A percentile compares a stretch with the other conserved stretches of the same genome.
Conservation (phyloP, 2,797 vertebrate genomes). For the Acanthopagrus latus region DNA sequence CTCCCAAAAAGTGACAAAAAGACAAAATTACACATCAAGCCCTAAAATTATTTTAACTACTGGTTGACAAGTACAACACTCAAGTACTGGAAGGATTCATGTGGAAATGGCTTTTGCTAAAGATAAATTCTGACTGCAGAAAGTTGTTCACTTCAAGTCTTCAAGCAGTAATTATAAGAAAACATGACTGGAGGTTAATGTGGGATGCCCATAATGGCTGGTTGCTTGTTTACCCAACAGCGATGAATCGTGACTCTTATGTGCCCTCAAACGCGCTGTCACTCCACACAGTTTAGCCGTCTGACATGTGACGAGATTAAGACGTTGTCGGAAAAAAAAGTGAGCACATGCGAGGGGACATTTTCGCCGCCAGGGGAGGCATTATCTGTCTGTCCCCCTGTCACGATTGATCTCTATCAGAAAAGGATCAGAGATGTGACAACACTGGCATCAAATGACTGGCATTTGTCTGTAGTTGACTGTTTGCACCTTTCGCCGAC, state of each 20-base stretch:
- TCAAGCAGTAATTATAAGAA: constrained; percentile 27
- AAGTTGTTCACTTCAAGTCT: constrained; percentile 8
- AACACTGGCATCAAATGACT: constrained; percentile 43
- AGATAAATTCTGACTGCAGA: constrained; percentile 22
- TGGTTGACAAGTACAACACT: constrained; percentile 14
- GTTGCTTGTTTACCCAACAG: constrained; percentile 44
- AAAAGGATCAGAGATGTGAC: constrained; percentile 50
- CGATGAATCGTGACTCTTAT: constrained; percentile 26
- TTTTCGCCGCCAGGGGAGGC: constrained; percentile 43
- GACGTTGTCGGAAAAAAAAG: constrained; percentile 55
- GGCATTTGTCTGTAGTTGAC: constrained; percentile 40
- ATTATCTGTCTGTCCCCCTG: constrained; percentile 62
- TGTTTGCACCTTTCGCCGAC: constrained; percentile 27
- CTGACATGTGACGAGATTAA: constrained; percentile 60
- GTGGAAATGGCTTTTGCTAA: constrained; percentile 5
- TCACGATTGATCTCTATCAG: constrained; percentile 66
- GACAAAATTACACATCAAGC: constrained; percentile 7
- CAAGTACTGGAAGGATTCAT: constrained; percentile 6
- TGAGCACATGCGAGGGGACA: constrained; percentile 55
- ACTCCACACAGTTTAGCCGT: constrained; percentile 45
- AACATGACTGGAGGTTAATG: constrained; percentile 10
- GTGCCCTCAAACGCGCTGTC: constrained; percentile 52
- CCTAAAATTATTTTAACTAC: constrained; percentile 2
- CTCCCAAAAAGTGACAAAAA: neutral
- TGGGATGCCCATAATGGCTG: constrained; percentile 8